Percentiles rank a stretch among this genome's conserved stretches.
Evolutionary conservation across 2,888 invertebrate species (phyloP).

Genomic region (Chrysolina oricalcia): DNA sequence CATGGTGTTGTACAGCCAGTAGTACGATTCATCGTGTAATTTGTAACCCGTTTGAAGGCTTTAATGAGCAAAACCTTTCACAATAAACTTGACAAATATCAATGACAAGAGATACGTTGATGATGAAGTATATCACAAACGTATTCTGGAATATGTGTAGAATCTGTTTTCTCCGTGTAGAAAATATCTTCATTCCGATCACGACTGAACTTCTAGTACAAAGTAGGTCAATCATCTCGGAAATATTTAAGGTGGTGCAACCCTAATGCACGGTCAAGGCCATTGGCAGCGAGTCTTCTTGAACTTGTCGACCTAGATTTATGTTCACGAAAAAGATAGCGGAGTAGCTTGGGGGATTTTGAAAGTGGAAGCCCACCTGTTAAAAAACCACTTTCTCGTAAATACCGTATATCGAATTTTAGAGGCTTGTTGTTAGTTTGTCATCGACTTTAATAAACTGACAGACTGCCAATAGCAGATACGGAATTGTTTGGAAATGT

Average conservation of each 20-base stretch:
- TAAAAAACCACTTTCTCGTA: slow-evolving; percentile 21
- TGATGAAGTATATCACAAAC: neutral
- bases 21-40: no score
- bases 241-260: slow-evolving; percentile 38
- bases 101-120: no score
- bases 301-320: slow-evolving; percentile 41
- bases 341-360: slow-evolving; percentile 3
- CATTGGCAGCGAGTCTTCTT: slow-evolving; percentile 35
- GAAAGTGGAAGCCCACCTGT: slow-evolving; percentile 24
- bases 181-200: neutral
- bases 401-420: slow-evolving; percentile 3
- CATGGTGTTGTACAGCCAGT: no score
- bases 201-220: slow-evolving; percentile 10
- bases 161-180: neutral
- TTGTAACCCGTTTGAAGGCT: no score
- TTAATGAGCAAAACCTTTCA: no score
- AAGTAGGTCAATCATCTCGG: slow-evolving; percentile 50
- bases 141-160: neutral
- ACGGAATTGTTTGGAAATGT: no score
- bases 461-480: neutral
- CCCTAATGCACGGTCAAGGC: slow-evolving; percentile 57
- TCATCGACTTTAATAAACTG: neutral
- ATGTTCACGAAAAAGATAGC: slow-evolving; percentile 14
- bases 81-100: no score
- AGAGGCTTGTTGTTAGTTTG: neutral